Percentiles rank a stretch among this genome's conserved stretches.
These are phyloP conservation scores for Oplegnathus fasciatus DNA, from an alignment of 2,113 vertebrate genomes.

Conservation along the genomic window DNA sequence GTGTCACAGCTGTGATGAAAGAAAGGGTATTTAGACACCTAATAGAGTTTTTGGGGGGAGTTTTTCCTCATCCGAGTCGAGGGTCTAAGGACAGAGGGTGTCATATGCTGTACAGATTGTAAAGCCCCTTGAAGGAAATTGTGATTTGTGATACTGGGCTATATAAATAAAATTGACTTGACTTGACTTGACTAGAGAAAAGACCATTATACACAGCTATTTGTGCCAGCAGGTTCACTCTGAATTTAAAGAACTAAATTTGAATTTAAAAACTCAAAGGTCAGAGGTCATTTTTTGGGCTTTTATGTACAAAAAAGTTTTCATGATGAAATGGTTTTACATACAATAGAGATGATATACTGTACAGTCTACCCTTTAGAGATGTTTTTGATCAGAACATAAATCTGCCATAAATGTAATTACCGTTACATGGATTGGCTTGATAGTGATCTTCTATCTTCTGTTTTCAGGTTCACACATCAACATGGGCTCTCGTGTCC, in stretches of 20 bases:
- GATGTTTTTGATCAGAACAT: background rate
- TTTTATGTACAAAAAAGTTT: background rate
- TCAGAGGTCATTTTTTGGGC: background rate
- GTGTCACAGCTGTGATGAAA: too few relatives aligned
- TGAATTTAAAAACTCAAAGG: background rate
- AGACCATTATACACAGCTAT: too few relatives aligned
- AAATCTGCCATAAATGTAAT: background rate
- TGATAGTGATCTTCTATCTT: background rate
- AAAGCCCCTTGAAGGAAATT: too few relatives aligned
- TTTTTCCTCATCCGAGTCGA: too few relatives aligned
- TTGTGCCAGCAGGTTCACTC: too few relatives aligned
- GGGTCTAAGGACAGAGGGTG: too few relatives aligned
- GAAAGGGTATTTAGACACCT: too few relatives aligned
- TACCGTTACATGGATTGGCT: background rate
- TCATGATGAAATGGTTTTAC: background rate
- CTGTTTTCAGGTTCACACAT: constrained; percentile 69
- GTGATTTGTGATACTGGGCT: too few relatives aligned
- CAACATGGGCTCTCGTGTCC: constrained; percentile 70
- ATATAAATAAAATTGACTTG: too few relatives aligned
- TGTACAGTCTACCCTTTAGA: background rate
- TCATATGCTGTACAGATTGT: too few relatives aligned
- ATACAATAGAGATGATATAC: background rate
- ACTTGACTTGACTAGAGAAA: too few relatives aligned
- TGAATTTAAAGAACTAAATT: background rate
- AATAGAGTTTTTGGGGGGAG: too few relatives aligned